Conservation (phyloP, 1,140 invertebrate species). For the Argopecten irradians region DNA sequence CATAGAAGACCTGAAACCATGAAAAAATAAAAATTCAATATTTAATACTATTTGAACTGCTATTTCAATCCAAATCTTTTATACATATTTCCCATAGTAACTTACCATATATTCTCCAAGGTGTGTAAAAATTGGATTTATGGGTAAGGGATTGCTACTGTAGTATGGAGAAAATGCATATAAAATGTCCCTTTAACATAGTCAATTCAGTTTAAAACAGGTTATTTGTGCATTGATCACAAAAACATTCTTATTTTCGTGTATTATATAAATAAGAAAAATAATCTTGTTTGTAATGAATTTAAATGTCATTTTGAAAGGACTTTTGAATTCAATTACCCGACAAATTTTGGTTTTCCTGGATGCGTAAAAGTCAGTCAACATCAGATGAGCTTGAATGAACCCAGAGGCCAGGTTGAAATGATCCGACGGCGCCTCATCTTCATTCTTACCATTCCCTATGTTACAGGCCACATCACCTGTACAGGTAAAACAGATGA, state of each 20-base stretch:
- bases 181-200: too few species aligned
- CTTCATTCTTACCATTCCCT: neutral
- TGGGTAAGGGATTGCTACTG: neutral
- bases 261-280: neutral
- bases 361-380: constrained; percentile 38
- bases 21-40: neutral
- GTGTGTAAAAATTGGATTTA: neutral
- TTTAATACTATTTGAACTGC: neutral
- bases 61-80: neutral
- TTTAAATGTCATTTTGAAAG: neutral
- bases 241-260: too few species aligned
- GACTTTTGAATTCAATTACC: neutral
- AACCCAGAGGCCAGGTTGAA: constrained; percentile 36
- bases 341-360: constrained; percentile 36
- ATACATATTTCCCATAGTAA: too few species aligned
- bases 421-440: neutral
- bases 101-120: too few species aligned
- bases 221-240: too few species aligned
- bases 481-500: neutral
- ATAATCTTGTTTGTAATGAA: neutral
- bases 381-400: constrained; percentile 30
- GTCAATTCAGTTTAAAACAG: too few species aligned
- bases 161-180: neutral
- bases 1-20: constrained; percentile 39
- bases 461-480: neutral